Evolutionary conservation across 2,888 invertebrate species (phyloP).

Genomic region (Linnaemya vulpina): DNA sequence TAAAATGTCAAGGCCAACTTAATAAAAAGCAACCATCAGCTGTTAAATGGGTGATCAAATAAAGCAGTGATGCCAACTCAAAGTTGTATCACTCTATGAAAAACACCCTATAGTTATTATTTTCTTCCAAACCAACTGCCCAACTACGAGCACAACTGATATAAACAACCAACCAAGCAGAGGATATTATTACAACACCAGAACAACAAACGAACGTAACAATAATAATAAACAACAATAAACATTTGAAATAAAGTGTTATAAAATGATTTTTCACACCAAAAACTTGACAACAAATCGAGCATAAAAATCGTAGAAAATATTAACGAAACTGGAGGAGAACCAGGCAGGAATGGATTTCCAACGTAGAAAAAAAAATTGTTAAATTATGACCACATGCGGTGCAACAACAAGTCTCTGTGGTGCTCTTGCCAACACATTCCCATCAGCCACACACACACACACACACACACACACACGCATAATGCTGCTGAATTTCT

Average conservation of each 20-base stretch:
- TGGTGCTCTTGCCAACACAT: background rate
- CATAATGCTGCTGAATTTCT: background rate
- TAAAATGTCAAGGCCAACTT: no score
- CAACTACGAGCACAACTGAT: conserved; percentile 4
- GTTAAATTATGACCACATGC: conserved; percentile 5
- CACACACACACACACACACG: no score
- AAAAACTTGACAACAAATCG: conserved; percentile 45
- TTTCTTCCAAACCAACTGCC: no score
- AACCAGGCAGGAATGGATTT: no score
- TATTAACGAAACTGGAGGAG: background rate
- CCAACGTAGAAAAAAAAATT: background rate
- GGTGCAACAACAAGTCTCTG: background rate
- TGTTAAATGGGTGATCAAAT: no score
- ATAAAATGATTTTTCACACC: conserved; percentile 18
- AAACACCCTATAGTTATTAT: no score
- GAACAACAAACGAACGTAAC: background rate
- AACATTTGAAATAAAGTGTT: conserved; percentile 38
- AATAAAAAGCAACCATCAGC: no score
- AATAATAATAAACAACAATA: conserved; percentile 35
- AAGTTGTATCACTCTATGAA: no score
- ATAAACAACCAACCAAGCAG: conserved; percentile 1
- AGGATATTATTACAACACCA: conserved; percentile 5
- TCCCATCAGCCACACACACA: background rate
- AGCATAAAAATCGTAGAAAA: conserved; percentile 29
- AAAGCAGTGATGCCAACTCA: no score